A percentile compares a stretch with the other conserved stretches of the same genome.
Evolutionary conservation across 2,888 invertebrate genomes (phyloP).

Genomic region (Drosophila heteroneura): DNA sequence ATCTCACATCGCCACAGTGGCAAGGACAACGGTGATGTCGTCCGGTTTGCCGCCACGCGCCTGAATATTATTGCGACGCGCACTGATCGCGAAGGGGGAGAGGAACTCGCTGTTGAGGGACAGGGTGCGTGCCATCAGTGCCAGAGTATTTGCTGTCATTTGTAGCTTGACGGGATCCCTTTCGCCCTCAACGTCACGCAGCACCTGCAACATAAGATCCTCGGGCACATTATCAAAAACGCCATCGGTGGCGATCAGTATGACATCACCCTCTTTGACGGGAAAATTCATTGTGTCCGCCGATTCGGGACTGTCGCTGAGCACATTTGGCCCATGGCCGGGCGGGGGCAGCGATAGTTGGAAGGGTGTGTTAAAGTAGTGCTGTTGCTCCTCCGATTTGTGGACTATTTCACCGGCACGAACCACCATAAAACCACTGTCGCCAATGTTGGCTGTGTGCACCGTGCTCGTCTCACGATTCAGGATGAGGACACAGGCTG

Average conservation of each 20-base stretch:
- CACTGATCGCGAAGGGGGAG: slow-evolving; percentile 98
- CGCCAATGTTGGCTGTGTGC: slow-evolving; percentile 99
- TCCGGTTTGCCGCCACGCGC: slow-evolving; percentile 99
- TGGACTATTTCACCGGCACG: slow-evolving; percentile 94
- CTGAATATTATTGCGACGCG: slow-evolving; percentile 96
- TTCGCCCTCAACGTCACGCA: slow-evolving; percentile 91
- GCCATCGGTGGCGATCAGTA: slow-evolving; percentile 98
- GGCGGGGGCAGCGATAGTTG: slow-evolving; percentile 98
- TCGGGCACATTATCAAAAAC: slow-evolving; percentile 99
- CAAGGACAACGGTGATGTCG: slow-evolving; percentile 98
- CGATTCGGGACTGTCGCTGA: slow-evolving; percentile 97
- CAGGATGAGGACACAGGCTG: slow-evolving; percentile 97
- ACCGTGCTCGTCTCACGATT: slow-evolving; percentile 95
- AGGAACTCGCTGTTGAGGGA: slow-evolving; percentile 97
- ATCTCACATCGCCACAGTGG: slow-evolving; percentile 92
- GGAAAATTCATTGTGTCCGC: slow-evolving; percentile 95
- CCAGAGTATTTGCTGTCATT: slow-evolving; percentile 96
- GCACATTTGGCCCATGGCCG: slow-evolving; percentile 93
- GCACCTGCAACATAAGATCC: slow-evolving; percentile 93
- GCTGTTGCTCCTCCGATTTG: slow-evolving; percentile 98
- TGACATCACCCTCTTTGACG: slow-evolving; percentile 96
- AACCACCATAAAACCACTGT: slow-evolving; percentile 98
- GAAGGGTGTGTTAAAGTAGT: slow-evolving; percentile 99
- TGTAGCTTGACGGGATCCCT: slow-evolving; percentile 92
- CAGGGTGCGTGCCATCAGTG: slow-evolving; percentile 96